Conservation (phyloP, 2,797 vertebrate genomes). For the Melopsittacus undulatus region DNA sequence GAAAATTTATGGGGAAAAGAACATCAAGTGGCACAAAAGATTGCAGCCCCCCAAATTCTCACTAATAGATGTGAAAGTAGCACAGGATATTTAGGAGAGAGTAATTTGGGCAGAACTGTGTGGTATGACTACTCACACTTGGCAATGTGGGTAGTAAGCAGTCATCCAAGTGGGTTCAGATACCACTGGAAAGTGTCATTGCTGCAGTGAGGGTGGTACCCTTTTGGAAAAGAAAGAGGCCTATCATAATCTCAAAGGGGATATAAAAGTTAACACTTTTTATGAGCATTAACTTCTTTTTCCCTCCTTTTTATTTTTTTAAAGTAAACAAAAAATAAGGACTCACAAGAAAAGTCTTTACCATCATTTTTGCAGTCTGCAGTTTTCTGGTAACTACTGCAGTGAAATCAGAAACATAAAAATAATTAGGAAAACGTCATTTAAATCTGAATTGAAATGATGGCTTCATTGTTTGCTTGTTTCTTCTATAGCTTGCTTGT, state of each 20-base stretch:
- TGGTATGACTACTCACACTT: neutral
- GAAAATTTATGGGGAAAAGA: neutral
- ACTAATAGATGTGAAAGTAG: neutral
- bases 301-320: neutral
- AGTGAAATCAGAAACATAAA: neutral
- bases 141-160: neutral
- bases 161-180: neutral
- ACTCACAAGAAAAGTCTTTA: neutral
- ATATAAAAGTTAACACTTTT: neutral
- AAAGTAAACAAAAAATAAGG: neutral
- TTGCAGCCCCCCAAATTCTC: neutral
- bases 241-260: neutral
- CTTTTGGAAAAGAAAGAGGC: neutral
- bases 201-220: neutral
- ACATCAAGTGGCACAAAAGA: neutral
- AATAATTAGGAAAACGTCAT: neutral
- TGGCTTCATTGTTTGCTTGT: neutral
- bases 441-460: neutral
- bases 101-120: neutral
- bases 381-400: neutral
- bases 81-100: neutral
- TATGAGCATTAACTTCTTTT: neutral
- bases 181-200: conserved; percentile 22
- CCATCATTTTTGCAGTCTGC: neutral
- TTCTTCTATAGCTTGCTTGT: neutral